Base-by-base conservation (phyloP, 2,888 invertebrate genomes). In the Ornithoptera alexandrae region DNA sequence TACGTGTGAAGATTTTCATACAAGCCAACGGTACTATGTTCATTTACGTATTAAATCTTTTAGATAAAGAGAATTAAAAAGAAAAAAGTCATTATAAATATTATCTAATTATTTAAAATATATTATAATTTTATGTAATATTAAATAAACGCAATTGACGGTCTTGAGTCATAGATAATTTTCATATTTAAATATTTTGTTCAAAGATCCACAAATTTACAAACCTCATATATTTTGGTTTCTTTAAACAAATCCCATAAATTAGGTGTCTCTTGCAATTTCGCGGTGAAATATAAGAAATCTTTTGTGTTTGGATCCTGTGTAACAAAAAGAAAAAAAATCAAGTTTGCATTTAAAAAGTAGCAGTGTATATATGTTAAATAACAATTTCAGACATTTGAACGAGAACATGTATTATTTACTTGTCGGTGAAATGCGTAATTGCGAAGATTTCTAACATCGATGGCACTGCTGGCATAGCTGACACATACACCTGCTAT, bases 371-470 rank as follows among this genome's bases (percentile, higher is more conserved):
- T 2, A 46, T 15, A 15, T 12, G 12, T 10, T 50, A 50, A 18
- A 6, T n/a, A n/a, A 53, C 53, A 53, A 53, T 53, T 46, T 2
- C 15, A 46, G 8, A 18, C 30, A 18, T n/a, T 12, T 15, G 12
- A 50, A 50, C 50, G 5, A 17, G 50, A 50, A 53, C 53, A n/a
- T 36, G 10, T 60, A 3, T 39, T 60, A 2, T 30, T 60, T 72
- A 90, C 91, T 81, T 92, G 92, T 79, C 92, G 77, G 73, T 90
- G 90, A 76, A 84, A 88, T 0, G 92, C 92, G 70, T 84, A 92
- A 62, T 82, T 82, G 18, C 87, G 77, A 36, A 92, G 77, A 71
- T 85, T 88, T 58, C 75, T 81, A 1, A 85, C 80, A 72, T 91
- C 91, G 12, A 84, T 77, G 0, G 82, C 83, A 70, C 86, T 85